Evolutionary conservation across 2,888 invertebrate genomes (phyloP), one percentile per base, ranked within the genome.

Genomic region (Scaptomyza parva): DNA sequence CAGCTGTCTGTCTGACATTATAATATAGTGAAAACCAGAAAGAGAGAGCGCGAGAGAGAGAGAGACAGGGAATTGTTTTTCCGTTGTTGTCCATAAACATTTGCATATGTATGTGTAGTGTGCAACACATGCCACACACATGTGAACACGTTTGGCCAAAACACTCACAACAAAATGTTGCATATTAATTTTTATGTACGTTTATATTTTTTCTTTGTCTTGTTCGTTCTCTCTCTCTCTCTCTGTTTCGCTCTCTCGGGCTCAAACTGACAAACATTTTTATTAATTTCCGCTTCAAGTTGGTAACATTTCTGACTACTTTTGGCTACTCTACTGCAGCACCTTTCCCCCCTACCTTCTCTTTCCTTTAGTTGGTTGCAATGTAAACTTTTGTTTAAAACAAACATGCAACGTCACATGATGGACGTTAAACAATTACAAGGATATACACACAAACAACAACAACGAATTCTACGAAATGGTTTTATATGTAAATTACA

Each of bases 281-380:
- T 81, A 81, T 81, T 82, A 81, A 81, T 82, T 78, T 78, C 77
- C 79, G 55, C 59, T 75, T 67, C 63, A 76, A 84, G 77, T 78
- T 76, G 61, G 44, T 12, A 52, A 58, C 62, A 24, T 52, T 51
- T 62, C 74, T 63, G 51, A 60, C 44, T 47, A 37, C 26, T 50
- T 52, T 33, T 7, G 28, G 11, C 35, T 6, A n/a, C n/a, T 11
- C 44, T 35, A 11, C 47, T 30, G 26, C 37, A 11, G 9, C 0
- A 1, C 18, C 5, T 6, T 4, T 3, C 3, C 3, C 22, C 12
- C 14, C 24, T 26, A 26, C 24, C 7, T 18, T 20, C 53, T 43
- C 5, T 18, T 12, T 7, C 20, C 20, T 44, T 43, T 45, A 50
- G 63, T n/a, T n/a, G n/a, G n/a, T n/a, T n/a, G n/a, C 51, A 59